phyloP scores from a whole-genome alignment of 2,113 vertebrate species.

The Etheostoma spectabile region DNA sequence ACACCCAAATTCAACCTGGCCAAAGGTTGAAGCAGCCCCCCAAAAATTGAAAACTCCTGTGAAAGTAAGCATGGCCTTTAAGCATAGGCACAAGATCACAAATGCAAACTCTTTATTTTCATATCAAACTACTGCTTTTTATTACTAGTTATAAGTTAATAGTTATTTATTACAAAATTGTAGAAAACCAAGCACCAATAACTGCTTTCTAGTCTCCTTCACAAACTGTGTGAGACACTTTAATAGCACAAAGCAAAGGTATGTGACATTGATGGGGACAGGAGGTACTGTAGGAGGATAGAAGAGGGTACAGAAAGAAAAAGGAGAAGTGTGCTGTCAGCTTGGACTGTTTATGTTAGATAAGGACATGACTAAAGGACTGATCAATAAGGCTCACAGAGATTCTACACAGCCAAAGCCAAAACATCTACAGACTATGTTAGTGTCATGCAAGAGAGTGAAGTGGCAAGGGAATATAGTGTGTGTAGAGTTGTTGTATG shows the following conservation, averaged over 20 bases:
- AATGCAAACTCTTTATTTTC: not conserved
- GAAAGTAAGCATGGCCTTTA: not conserved
- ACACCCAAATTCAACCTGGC: not conserved
- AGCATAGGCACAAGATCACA: not conserved
- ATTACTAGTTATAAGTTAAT: not conserved
- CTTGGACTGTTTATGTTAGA: constrained; percentile 39
- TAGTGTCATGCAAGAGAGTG: constrained; percentile 11
- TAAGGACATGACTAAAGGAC: constrained; percentile 47
- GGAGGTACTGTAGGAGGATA: not conserved
- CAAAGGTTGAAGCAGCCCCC: not conserved
- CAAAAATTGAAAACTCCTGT: not conserved
- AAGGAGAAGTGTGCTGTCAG: constrained; percentile 23
- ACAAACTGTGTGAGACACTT: not conserved
- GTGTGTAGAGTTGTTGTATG: not conserved
- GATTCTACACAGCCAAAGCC: constrained; percentile 10
- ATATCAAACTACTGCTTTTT: not conserved
- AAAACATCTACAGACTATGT: constrained; percentile 22
- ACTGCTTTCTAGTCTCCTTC: not conserved
- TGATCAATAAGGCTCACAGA: constrained; percentile 36
- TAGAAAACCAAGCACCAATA: not conserved
- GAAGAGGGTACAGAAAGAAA: not conserved
- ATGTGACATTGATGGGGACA: constrained; percentile 22
- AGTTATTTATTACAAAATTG: not conserved
- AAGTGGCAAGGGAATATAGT: not conserved
- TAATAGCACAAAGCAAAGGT: constrained; percentile 15